Evolutionary conservation across 2,797 vertebrate species (phyloP), one percentile per base, ranked within the genome.

Genomic region (Liparis tanakae): DNA sequence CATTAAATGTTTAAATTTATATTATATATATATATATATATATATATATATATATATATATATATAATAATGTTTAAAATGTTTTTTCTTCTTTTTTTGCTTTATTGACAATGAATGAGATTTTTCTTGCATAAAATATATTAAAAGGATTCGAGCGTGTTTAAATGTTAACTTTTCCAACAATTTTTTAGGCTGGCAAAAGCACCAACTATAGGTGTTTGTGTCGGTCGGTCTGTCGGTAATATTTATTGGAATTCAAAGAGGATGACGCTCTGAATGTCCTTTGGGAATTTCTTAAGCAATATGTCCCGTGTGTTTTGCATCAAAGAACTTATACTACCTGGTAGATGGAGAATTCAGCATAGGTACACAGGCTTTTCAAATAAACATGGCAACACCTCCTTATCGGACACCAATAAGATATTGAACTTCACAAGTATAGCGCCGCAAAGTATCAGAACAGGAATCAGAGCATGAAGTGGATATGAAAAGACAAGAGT

Each of bases 301-400:
- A 41, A 74, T 15, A 20, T 7, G 17, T 13, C 44, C 39, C 67
- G 53, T 58, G 65, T 18, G 74, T 75, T 70, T 78, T 70, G 39
- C 55, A 74, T 68, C 34, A 68, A 60, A 63, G 9, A 72, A 22
- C 34, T 34, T 57, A 72, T 67, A 36, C 51, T 14, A 37, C 51
- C 59, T 73, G 10, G 4, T 36, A 54, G 30, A 25, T 59, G 10
- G 20, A 48, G 37, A 75, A 73, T 74, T 53, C 37, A 59, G 25
- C 58, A 56, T 70, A 70, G 20, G 78, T 81, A 76, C 76, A 69
- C 50, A 54, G 63, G 13, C 9, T 37, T 70, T 73, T 81, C 41
- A 82, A 85, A 77, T 67, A 90, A 84, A 75, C 67, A 84, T 66
- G 44, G 59, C 10, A 17, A 70, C 72, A 79, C 79, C 33, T 70